Evolutionary conservation across 2,888 invertebrate genomes (phyloP), one percentile per base, ranked within the genome.

Genomic region (Metallyticus violacea): DNA sequence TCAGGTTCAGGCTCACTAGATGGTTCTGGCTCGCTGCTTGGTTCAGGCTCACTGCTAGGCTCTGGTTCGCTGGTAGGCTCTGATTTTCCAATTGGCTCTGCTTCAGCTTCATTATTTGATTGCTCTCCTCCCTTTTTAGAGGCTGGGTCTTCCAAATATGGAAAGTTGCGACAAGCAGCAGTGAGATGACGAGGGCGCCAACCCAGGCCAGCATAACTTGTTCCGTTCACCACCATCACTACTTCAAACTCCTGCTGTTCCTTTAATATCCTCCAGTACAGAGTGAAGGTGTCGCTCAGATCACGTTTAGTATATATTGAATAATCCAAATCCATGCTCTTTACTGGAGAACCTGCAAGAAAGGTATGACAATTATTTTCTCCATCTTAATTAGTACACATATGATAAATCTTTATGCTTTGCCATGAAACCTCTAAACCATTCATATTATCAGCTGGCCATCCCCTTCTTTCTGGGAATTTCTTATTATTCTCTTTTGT

Each of bases 131-230:
- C 91, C 7, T 89, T 82, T 89, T 89, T 88, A 25, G 88, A 86
- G 62, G 80, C 88, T 22, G 88, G 91, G 79, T 93, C 93, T 9
- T 92, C 92, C 40, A 96, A 93, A 0, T 95, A 93, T 0, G 97
- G 97, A 91, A 97, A 97, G 89, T 97, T 96, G 90, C 96, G 96
- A 91, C 97, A 97, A 85, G 94, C 93, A 26, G 96, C 94, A 0
- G 95, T 96, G 86, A 97, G 90, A 9, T 94, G 94, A 78, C 93
- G 93, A 0, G 99, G 98, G 86, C 98, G 93, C 98, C 99, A 99
- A n/a, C 99, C 99, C 6, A 99, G 89, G 7, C 96, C 97, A 4
- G 95, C 96, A 93, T 97, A 99, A 22, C 97, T 96, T 0, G 96
- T 96, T 1, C 97, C 95, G 89, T 98, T 97, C n/a, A 96, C 97